Evolutionary conservation across 2,888 invertebrate genomes (phyloP), one percentile per base, ranked within the genome.

Genomic region (Phania funesta): DNA sequence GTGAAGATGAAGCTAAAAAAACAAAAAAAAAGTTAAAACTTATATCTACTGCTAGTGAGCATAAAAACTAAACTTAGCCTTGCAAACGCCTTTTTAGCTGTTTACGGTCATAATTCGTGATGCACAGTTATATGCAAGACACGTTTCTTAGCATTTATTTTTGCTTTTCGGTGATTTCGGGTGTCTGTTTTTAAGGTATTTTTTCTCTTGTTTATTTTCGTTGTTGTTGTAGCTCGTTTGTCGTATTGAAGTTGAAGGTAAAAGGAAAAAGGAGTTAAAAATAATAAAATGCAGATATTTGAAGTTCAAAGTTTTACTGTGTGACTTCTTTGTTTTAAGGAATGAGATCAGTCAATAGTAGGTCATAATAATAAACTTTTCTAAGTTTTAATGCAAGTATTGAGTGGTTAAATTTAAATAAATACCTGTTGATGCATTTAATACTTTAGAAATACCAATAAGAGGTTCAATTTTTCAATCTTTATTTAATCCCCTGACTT

Each of bases 71-170:
- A 73, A 81, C 58, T 54, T 62, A 76, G 76, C 71, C 71, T 71
- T 82, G 68, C 68, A 52, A 73, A 73, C 71, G 71, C 56, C 65
- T 65, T 71, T 78, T 73, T 50, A 58, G 71, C 64, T 78, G 75
- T 73, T 83, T 80, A 70, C 76, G 83, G 74, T 80, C 83, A 83
- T 83, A 83, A 80, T 80, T 83, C 83, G 83, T 83, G 83, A 80
- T 83, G 80, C 83, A 83, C 83, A 80, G 80, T 83, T 80, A 83
- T 83, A 83, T 80, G 83, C 78, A 82, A 82, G 82, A 82, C 78
- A 82, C 70, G 82, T 82, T 82, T 74, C 41, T 44, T 75, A 13
- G 5, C 38, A 52, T 52, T 46, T 32, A 35, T 32, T 54, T 50
- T 65, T 52, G 9, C 38, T 48, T 32, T 54, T 73, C 6, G 58